phyloP scores from a whole-genome alignment of 2,113 vertebrate genomes.

The Notiomystis cincta region DNA sequence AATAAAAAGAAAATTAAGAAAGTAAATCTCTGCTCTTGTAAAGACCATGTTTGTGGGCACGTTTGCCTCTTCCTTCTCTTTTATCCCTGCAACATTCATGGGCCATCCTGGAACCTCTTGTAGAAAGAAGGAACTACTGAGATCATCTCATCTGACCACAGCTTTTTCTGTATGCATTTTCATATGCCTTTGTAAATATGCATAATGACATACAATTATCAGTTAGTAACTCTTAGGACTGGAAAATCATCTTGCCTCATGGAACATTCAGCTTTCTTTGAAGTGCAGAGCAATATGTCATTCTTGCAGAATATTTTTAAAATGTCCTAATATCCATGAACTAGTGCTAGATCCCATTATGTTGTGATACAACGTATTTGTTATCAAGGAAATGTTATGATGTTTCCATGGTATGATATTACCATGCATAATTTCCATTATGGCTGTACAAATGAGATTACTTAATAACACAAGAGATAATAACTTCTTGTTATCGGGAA shows the following conservation, averaged over 20 bases:
- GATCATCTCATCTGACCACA: background rate
- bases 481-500: background rate
- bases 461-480: background rate
- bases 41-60: rapidly evolving
- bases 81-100: rapidly evolving
- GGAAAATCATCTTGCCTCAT: background rate
- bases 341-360: background rate
- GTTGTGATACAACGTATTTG: background rate
- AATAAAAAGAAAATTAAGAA: background rate
- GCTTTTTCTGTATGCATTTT: background rate
- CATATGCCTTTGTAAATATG: background rate
- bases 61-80: background rate
- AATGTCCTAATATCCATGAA: background rate
- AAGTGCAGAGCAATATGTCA: background rate
- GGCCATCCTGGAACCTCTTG: background rate
- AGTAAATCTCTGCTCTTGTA: background rate
- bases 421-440: background rate
- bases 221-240: background rate
- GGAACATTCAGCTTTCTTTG: background rate
- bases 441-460: background rate
- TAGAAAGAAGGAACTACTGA: background rate
- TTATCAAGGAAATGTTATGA: background rate
- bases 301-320: background rate
- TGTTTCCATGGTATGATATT: background rate
- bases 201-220: background rate